Percentiles rank a stretch among this genome's conserved stretches.
phyloP scores from a whole-genome alignment of 2,113 vertebrate species.

The Megaceryle maxima region DNA sequence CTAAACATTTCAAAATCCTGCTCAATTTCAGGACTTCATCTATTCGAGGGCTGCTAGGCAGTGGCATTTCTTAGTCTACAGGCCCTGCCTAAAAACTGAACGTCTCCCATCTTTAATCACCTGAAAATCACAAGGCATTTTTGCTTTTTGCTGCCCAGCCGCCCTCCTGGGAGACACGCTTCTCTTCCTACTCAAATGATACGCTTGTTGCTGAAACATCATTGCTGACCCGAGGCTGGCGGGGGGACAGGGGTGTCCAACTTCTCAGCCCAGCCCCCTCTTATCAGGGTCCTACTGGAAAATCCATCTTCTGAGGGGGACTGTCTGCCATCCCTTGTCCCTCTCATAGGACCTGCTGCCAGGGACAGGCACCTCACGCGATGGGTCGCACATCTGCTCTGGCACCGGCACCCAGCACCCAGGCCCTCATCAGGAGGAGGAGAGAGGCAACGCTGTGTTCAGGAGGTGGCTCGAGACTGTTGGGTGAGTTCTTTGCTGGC shows the following conservation, averaged over 20 bases:
- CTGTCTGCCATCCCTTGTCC: rapidly evolving
- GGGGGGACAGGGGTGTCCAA: not conserved
- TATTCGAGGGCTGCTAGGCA: not conserved
- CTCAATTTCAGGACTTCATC: not conserved
- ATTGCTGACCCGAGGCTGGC: not conserved
- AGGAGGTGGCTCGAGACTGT: rapidly evolving
- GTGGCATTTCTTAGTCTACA: not conserved
- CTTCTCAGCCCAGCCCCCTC: not conserved
- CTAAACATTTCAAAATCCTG: not conserved
- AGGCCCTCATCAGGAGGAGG: rapidly evolving
- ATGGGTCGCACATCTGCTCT: not conserved
- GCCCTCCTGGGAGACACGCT: not conserved
- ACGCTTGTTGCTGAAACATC: not conserved
- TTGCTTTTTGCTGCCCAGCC: not conserved
- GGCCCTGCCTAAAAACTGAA: not conserved
- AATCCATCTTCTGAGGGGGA: not conserved
- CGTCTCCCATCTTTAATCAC: not conserved
- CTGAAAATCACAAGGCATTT: not conserved
- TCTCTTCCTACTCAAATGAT: not conserved
- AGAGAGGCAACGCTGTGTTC: rapidly evolving
- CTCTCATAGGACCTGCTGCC: not conserved
- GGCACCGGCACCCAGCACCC: too few relatives aligned
- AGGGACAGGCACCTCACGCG: not conserved
- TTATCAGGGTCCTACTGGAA: not conserved
- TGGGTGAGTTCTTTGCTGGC: not conserved